Evolutionary conservation across 2,113 vertebrate species (phyloP), one percentile per base, ranked within the genome.

Genomic region (Rissa tridactyla): DNA sequence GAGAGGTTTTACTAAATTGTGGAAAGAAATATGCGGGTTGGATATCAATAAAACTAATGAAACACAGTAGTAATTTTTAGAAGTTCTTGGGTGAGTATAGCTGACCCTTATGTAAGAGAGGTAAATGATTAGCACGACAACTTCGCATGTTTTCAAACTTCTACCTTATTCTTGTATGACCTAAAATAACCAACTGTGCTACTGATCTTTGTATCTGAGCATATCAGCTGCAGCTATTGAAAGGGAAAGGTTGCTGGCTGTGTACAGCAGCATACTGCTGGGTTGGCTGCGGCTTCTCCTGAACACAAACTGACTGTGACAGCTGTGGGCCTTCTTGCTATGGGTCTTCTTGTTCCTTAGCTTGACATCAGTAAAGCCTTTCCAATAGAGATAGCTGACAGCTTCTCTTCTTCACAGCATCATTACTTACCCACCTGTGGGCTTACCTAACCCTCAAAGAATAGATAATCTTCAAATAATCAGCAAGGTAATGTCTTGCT

Each of bases 291-390:
- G 0, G 34, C 40, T 77, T 75, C 65, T 73, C 23, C 68, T 10
- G 6, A 54, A 17, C n/a, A 54, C 55, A 87, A 54, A 34, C 30
- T 44, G 40, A 36, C 36, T 0, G 1, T 21, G 42, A 42, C 49
- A 81, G 34, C n/a, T n/a, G 16, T 0, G 0, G 32, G 13, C 9
- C 26, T 72, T 40, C 47, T 51, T 75, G 11, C 38, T 38, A 20
- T 0, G 0, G 32, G 13, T 8, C 25, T 71, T 40, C 47, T 47
- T 75, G 12, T 30, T 88, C 46, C 38, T 58, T 27, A 44, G 7
- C 38, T 58, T 0, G 0, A 20, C 27, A 55, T 9, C 83, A 61
- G 9, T 29, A 69, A 77, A 60, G 15, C 32, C 13, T 61, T 89
- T 72, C 42, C 49, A 51, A 30, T 0, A 69, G 18, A 68, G 17